These are phyloP conservation scores for Sitophilus oryzae DNA, from an alignment of 1,140 invertebrate species.

Conservation along the genomic window DNA sequence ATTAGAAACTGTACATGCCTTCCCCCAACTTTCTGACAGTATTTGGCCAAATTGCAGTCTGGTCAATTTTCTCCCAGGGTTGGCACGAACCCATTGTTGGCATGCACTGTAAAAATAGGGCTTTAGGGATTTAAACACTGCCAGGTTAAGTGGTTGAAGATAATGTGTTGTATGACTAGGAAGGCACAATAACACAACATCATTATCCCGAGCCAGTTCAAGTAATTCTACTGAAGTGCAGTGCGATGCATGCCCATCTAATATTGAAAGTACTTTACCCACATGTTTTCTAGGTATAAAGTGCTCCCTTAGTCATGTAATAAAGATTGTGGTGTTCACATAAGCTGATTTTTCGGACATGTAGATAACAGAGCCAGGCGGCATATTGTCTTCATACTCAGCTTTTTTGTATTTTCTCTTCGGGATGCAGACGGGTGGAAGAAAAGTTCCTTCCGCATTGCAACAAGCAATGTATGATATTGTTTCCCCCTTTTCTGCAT, in stretches of 20 bases:
- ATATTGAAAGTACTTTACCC: slow-evolving; percentile 33
- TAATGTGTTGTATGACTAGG: slow-evolving; percentile 38
- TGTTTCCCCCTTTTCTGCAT: slow-evolving; percentile 31
- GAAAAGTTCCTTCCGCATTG: neutral
- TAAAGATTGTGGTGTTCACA: slow-evolving; percentile 40
- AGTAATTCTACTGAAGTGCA: slow-evolving; percentile 27
- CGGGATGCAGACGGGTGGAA: neutral
- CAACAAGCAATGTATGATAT: neutral
- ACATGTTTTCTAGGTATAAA: slow-evolving; percentile 36
- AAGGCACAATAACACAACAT: slow-evolving; percentile 24
- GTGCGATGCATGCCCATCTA: slow-evolving; percentile 40
- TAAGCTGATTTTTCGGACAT: slow-evolving; percentile 42
- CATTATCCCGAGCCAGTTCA: slow-evolving; percentile 23
- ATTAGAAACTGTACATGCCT: too few species aligned
- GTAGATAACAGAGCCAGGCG: slow-evolving; percentile 30
- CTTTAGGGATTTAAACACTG: slow-evolving; percentile 27
- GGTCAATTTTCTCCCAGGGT: slow-evolving; percentile 10
- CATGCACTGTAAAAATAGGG: slow-evolving; percentile 8
- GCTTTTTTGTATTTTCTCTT: slow-evolving; percentile 1
- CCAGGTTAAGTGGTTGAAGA: slow-evolving; percentile 30
- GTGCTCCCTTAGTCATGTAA: slow-evolving; percentile 35
- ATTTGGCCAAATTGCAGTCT: slow-evolving; percentile 13
- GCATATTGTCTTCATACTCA: too few species aligned
- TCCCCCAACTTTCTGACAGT: slow-evolving; percentile 2
- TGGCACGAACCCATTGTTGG: slow-evolving; percentile 1